Percentiles rank a stretch among this genome's conserved stretches.
These are phyloP conservation scores for Gephyroberyx darwinii DNA, from an alignment of 2,797 vertebrate species.

Conservation along the genomic window DNA sequence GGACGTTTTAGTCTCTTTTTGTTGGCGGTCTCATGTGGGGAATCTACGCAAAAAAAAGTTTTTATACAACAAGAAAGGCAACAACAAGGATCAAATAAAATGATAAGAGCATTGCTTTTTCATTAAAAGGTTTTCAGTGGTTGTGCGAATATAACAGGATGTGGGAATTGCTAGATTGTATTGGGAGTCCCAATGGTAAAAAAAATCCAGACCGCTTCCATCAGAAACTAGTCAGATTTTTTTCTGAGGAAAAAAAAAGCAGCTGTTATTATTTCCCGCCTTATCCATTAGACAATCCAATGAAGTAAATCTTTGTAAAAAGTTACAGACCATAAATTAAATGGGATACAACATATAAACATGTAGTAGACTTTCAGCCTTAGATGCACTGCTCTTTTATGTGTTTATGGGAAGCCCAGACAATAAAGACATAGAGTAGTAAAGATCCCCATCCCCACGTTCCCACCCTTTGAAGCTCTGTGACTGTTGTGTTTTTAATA, in stretches of 20 bases:
- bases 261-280: background rate
- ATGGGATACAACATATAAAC: conserved; percentile 18
- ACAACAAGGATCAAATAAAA: conserved; percentile 56
- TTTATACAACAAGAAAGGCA: conserved; percentile 34
- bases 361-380: conserved; percentile 7
- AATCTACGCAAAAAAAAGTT: conserved; percentile 25
- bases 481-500: conserved; percentile 34
- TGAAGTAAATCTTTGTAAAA: conserved; percentile 47
- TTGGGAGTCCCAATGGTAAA: conserved; percentile 39
- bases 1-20: conserved; percentile 45
- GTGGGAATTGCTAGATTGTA: conserved; percentile 46
- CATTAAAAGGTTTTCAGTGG: conserved; percentile 52
- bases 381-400: conserved; percentile 18
- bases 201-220: conserved; percentile 29
- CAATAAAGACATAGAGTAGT: conserved; percentile 16
- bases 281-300: conserved; percentile 21
- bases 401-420: conserved; percentile 33
- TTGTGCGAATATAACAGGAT: conserved; percentile 39
- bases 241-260: background rate
- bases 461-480: conserved; percentile 13
- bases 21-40: conserved; percentile 31
- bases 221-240: conserved; percentile 29
- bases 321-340: conserved; percentile 20
- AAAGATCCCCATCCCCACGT: conserved; percentile 17
- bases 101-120: conserved; percentile 70